Conservation (phyloP, 2,888 invertebrate species). For the Stenotaenia linearis region DNA sequence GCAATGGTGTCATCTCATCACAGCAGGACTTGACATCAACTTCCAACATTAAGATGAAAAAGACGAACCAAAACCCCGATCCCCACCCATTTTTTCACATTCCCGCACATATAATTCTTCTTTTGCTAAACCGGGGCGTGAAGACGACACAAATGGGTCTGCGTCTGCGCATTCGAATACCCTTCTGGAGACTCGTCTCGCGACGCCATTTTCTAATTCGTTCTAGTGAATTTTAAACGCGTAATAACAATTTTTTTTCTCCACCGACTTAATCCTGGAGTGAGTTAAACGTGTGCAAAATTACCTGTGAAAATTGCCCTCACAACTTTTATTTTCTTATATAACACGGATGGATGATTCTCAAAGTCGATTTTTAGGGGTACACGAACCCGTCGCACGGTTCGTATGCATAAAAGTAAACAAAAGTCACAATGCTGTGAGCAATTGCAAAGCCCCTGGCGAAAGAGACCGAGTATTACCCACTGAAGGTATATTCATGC, state of each 20-base stretch:
- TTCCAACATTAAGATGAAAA: neutral
- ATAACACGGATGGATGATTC: neutral
- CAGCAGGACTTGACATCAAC: neutral
- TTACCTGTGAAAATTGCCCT: slow-evolving; percentile 7
- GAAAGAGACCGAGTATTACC: neutral
- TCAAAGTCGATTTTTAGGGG: neutral
- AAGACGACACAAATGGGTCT: neutral
- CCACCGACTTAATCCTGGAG: neutral
- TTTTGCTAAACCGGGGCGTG: neutral
- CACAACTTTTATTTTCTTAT: slow-evolving; percentile 19
- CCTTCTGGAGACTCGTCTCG: neutral
- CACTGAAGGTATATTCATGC: slow-evolving; percentile 11
- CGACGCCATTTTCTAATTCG: neutral
- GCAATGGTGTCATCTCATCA: neutral
- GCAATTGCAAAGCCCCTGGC: neutral
- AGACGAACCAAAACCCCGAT: neutral
- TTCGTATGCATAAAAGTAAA: neutral
- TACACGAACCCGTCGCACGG: neutral
- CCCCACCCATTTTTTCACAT: neutral
- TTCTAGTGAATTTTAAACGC: neutral
- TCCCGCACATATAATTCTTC: neutral
- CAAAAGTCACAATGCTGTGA: neutral
- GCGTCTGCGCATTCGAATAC: neutral
- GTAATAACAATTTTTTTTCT: neutral
- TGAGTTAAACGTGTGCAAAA: neutral